Percentiles rank a stretch among this genome's conserved stretches.
Conservation (phyloP, 2,113 vertebrate genomes). For the Macquaria ambigua region DNA sequence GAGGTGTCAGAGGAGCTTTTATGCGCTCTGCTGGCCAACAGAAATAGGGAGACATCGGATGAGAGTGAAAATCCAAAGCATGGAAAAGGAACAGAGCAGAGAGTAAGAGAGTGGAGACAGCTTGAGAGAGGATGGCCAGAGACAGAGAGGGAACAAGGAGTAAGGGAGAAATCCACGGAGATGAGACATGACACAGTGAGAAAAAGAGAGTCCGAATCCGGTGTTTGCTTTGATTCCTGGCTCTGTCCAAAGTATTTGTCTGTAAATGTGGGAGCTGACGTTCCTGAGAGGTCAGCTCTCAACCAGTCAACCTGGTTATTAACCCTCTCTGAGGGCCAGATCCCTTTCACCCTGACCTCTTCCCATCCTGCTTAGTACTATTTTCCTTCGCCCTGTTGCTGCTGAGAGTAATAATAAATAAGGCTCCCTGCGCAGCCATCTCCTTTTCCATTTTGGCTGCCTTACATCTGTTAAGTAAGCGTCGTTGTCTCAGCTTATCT, state of each 20-base stretch:
- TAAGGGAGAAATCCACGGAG: slow-evolving; percentile 28
- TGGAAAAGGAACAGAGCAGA: slow-evolving; percentile 31
- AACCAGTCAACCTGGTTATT: slow-evolving; percentile 70
- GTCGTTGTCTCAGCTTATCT: slow-evolving; percentile 76
- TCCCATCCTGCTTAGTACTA: slow-evolving; percentile 61
- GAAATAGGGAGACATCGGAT: slow-evolving; percentile 56
- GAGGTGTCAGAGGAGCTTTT: slow-evolving; percentile 69
- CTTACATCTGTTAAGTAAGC: slow-evolving; percentile 74
- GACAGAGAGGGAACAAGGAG: slow-evolving; percentile 38
- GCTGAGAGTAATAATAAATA: slow-evolving; percentile 82
- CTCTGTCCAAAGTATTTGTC: slow-evolving; percentile 56
- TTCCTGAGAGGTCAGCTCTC: slow-evolving; percentile 65
- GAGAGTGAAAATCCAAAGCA: slow-evolving; percentile 30
- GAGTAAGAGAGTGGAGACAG: slow-evolving; percentile 41
- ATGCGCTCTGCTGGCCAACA: slow-evolving; percentile 47
- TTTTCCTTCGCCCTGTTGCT: slow-evolving; percentile 77
- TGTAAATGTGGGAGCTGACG: slow-evolving; percentile 68
- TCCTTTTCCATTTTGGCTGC: slow-evolving; percentile 72
- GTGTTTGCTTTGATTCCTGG: slow-evolving; percentile 65
- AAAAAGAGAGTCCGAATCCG: slow-evolving; percentile 24
- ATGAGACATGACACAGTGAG: slow-evolving; percentile 52
- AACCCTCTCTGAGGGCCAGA: slow-evolving; percentile 75
- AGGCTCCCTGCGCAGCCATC: slow-evolving; percentile 55
- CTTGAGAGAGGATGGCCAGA: slow-evolving; percentile 30
- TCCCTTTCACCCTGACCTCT: slow-evolving; percentile 76